Evolutionary conservation across 2,113 vertebrate genomes (phyloP), one percentile per base, ranked within the genome.

Genomic region (Zootoca vivipara): DNA sequence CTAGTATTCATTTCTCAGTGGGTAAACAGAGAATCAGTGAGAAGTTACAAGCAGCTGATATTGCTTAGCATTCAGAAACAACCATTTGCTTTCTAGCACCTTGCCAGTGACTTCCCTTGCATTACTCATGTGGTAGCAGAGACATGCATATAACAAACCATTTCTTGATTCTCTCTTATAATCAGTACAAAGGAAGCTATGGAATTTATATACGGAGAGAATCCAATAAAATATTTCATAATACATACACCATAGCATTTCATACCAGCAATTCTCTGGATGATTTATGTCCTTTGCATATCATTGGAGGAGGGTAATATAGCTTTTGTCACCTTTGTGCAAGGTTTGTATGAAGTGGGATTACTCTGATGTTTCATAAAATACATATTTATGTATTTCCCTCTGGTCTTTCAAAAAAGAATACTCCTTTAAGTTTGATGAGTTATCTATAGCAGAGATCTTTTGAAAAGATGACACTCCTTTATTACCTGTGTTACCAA

Each of bases 181-280:
- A 78, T 30, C 79, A 56, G 30, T 62, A 74, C 16, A 62, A 56
- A 62, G 38, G 5, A 62, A 62, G 40, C 20, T 69, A 5, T 7
- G 9, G 38, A 64, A 74, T 65, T 40, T 7, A 15, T 0, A 5
- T 1, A 58, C 8, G 6, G 5, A 9, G 62, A 82, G 84, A 30
- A 78, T 52, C 35, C 78, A 33, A 69, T 22, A 0, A 0, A 4
- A 28, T 82, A 72, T 79, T 80, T 80, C 46, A 30, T 0, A 46
- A 3, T 12, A 20, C 18, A 1, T 22, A 0, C 0, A 8, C 6
- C 2, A 12, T n/a, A 24, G 5, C 33, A 9, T 10, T 16, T 74
- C 35, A 64, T 13, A 79, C 20, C 65, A 40, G 16, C 2, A 70
- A 81, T 86, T 64, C 81, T 79, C 12, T n/a, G 16, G 18, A 78